Conservation (phyloP, 2,797 vertebrate species). For the Helicolenus hilgendorfi region DNA sequence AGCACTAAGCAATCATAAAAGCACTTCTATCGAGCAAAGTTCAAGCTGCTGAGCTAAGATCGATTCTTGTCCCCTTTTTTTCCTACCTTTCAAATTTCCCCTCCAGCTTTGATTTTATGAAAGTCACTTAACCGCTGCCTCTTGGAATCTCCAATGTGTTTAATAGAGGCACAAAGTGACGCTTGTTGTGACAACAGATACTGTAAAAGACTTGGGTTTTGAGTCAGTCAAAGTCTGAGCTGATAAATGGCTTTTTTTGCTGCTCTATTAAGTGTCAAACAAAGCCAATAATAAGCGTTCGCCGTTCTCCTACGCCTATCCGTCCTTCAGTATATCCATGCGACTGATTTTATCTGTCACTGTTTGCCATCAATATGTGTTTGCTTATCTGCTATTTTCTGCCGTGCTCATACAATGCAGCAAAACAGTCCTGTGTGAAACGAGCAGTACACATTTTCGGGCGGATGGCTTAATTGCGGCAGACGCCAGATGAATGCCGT, state of each 20-base stretch:
- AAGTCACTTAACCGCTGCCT: slow-evolving; percentile 29
- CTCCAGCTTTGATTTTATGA: slow-evolving; percentile 32
- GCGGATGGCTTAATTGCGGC: slow-evolving; percentile 69
- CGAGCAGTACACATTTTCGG: slow-evolving; percentile 26
- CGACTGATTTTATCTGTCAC: slow-evolving; percentile 52
- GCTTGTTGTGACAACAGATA: slow-evolving; percentile 10
- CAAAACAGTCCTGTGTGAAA: slow-evolving; percentile 34
- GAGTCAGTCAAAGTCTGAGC: slow-evolving; percentile 19
- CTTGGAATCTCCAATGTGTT: background rate
- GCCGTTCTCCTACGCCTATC: background rate
- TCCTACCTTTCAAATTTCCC: slow-evolving; percentile 24
- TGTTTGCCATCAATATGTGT: slow-evolving; percentile 53
- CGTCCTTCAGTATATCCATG: background rate
- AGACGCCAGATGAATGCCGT: slow-evolving; percentile 48
- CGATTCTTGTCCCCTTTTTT: slow-evolving; percentile 30
- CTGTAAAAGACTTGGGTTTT: slow-evolving; percentile 30
- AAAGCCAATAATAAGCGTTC: background rate
- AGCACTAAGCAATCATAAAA: slow-evolving; percentile 66
- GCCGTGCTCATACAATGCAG: slow-evolving; percentile 54
- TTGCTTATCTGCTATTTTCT: slow-evolving; percentile 59
- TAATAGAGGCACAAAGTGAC: background rate
- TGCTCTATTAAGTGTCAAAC: background rate
- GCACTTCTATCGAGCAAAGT: slow-evolving; percentile 53
- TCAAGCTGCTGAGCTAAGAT: slow-evolving; percentile 38
- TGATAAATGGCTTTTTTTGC: background rate